These are phyloP conservation scores for Sterrhoptilus dennistouni DNA, from an alignment of 2,113 vertebrate species.

Conservation along the genomic window DNA sequence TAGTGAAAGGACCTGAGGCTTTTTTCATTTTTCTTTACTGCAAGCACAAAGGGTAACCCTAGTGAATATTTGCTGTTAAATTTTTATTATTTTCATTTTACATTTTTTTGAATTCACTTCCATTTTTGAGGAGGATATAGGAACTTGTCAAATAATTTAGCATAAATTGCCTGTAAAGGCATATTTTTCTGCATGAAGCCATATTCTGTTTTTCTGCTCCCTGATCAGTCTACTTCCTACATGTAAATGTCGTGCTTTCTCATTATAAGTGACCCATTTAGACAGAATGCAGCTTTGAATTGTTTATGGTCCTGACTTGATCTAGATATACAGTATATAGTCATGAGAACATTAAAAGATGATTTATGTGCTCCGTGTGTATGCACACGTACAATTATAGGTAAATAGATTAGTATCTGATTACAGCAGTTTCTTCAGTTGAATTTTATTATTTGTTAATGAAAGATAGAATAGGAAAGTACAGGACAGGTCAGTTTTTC, in stretches of 20 bases:
- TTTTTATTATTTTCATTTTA: neutral
- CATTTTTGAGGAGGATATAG: neutral
- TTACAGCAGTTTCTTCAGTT: neutral
- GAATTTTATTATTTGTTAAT: neutral
- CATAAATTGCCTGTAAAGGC: neutral
- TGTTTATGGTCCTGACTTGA: constrained; percentile 17
- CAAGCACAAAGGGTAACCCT: neutral
- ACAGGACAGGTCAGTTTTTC: neutral
- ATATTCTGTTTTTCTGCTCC: neutral
- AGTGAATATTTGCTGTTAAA: neutral
- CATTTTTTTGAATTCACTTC: neutral
- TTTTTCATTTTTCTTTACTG: neutral
- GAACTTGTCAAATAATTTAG: neutral
- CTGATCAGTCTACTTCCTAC: constrained; percentile 34
- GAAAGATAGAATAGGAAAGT: neutral
- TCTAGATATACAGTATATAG: neutral
- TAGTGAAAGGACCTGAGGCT: neutral
- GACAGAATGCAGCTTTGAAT: constrained; percentile 29
- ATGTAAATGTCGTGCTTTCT: constrained; percentile 45
- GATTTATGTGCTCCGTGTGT: neutral
- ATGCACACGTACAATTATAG: neutral
- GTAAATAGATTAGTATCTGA: neutral
- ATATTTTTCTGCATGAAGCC: neutral
- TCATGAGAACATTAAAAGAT: neutral
- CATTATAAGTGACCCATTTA: constrained; percentile 68